These are phyloP conservation scores for Arizona elegans DNA, from an alignment of 2,113 vertebrate genomes.

Conservation along the genomic window DNA sequence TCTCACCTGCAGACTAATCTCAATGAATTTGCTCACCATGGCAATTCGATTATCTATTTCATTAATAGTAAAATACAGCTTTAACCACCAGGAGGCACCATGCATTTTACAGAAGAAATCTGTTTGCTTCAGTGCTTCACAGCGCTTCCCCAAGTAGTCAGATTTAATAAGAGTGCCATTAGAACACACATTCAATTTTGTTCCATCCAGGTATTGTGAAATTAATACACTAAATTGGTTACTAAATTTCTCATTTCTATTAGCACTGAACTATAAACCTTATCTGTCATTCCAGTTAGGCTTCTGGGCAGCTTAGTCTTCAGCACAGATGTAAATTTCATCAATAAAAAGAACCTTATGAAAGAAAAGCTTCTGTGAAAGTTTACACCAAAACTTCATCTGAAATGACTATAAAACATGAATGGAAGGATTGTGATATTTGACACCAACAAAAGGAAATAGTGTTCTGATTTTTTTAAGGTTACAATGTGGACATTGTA, in stretches of 20 bases:
- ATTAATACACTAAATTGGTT: background rate
- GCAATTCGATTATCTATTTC: slow-evolving; percentile 10
- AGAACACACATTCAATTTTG: slow-evolving; percentile 14
- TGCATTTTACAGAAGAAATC: slow-evolving; percentile 12
- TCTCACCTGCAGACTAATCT: slow-evolving; percentile 7
- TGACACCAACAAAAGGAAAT: background rate
- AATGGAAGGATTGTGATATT: background rate
- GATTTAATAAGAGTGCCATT: background rate
- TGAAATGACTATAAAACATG: background rate
- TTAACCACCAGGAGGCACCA: slow-evolving; percentile 52
- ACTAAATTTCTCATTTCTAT: background rate
- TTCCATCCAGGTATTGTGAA: slow-evolving; percentile 6
- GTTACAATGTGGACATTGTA: background rate
- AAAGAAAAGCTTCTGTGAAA: background rate
- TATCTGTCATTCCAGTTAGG: background rate
- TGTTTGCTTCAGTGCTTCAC: background rate
- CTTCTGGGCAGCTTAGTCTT: slow-evolving; percentile 10
- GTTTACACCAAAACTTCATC: background rate
- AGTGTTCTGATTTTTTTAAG: background rate
- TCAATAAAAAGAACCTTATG: background rate
- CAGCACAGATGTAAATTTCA: background rate
- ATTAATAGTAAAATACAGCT: background rate
- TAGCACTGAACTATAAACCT: slow-evolving; percentile 10
- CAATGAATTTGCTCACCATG: background rate
- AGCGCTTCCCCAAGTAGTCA: slow-evolving; percentile 15